phyloP scores from a whole-genome alignment of 2,888 invertebrate genomes.

The Platycheirus rosarum region DNA sequence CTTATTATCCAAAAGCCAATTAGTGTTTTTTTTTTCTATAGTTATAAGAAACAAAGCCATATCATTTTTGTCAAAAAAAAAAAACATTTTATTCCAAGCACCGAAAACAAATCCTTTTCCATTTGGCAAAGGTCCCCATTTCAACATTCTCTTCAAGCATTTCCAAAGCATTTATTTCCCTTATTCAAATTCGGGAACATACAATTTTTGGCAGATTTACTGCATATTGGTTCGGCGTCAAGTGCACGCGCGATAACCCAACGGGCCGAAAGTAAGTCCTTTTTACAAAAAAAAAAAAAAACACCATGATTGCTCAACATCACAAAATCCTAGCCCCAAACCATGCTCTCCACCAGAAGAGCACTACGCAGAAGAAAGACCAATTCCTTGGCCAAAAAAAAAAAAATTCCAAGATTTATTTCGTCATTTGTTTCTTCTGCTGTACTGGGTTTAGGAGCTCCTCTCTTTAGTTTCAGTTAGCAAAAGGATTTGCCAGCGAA shows the following conservation, averaged over 20 bases:
- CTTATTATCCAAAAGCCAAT: too few relatives aligned
- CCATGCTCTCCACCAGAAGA: background rate
- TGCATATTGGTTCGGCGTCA: conserved; percentile 82
- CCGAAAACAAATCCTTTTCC: conserved; percentile 6
- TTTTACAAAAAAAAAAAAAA: conserved; percentile 13
- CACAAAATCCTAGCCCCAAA: conserved; percentile 34
- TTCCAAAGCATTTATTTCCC: conserved; percentile 34
- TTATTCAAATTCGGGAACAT: conserved; percentile 40
- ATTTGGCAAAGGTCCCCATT: conserved; percentile 16
- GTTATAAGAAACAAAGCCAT: background rate
- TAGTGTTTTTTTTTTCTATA: too few relatives aligned
- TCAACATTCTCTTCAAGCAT: conserved; percentile 2
- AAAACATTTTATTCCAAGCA: background rate
- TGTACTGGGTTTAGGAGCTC: conserved; percentile 6
- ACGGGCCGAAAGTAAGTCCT: conserved; percentile 50
- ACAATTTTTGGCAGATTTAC: conserved; percentile 80
- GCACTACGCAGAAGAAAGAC: conserved; percentile 7
- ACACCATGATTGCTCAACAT: conserved; percentile 53
- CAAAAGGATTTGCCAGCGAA: conserved; percentile 21
- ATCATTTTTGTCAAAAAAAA: background rate
- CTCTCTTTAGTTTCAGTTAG: conserved; percentile 39
- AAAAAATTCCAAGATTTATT: conserved; percentile 76
- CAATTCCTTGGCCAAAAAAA: conserved; percentile 33
- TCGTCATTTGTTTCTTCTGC: conserved; percentile 78
- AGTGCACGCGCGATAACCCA: conserved; percentile 78